Base-by-base conservation (phyloP, 2,113 vertebrate genomes). In the Echinops telfairi region DNA sequence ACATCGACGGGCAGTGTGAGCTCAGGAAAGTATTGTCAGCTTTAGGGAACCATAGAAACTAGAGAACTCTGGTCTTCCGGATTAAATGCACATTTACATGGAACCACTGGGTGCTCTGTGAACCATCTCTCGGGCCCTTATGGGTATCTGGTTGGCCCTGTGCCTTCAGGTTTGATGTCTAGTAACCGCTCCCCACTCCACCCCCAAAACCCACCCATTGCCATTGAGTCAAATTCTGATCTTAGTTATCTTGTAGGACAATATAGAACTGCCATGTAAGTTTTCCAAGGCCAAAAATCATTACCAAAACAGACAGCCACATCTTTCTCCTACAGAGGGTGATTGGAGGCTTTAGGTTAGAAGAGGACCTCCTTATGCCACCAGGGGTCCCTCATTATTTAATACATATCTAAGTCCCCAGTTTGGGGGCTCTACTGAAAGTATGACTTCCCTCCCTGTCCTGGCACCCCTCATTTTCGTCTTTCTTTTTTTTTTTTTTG, bases 11-110 rank as follows among this genome's bases (percentile, higher is more conserved):
- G 36, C 25, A 62, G 64, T 5, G 1, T n/a, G 33, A 77, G 29
- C 53, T 85, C 79, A 92, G 40, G 73, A 31, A 60, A 84, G 60
- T 23, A 43, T 27, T n/a, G 73, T 83, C 73, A 91, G 66, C 40
- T 12, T 53, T 20, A 6, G 23, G 31, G 19, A 78, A 84, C 47
- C 68, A 29, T 25, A 71, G 40, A 77, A 90, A 89, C 27, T 38
- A 12, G 4, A 6, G 20, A 62, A 3, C 27, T 2, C 25, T 31
- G 0, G 14, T 47, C 12, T 83, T 58, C 19, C 29, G 0, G 31
- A 40, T 29, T 31, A 71, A 85, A 33, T 19, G 47, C 6, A 23
- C 3, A 47, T 25, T 75, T 68, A 60, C 33, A 5, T 2, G 86
- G 83, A 88, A 83, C 11, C 53, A 8, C 33, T 33, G 29, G 20